Evolutionary conservation across 2,113 vertebrate species (phyloP), one percentile per base, ranked within the genome.

Genomic region (Paradoxurus hermaphroditus): DNA sequence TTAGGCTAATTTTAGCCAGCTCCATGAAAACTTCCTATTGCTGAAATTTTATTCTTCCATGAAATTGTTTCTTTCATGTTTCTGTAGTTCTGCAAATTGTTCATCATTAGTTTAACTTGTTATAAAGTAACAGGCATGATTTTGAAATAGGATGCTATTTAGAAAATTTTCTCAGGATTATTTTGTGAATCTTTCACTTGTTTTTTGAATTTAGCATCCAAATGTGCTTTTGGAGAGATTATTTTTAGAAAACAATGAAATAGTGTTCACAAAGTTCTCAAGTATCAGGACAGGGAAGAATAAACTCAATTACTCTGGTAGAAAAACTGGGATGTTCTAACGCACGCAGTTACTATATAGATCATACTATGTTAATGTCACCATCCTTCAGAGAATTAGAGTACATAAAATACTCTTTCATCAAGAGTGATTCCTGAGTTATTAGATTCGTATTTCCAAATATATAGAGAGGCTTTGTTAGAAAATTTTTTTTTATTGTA

Each of bases 31-130:
- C 90, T 94, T 95, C 92, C 78, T 94, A 34, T 79, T 77, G 68
- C 21, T 67, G 5, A 94, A 75, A 73, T 25, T 70, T 96, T 90
- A 90, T 79, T 92, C 85, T 86, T 73, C 56, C 31, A 65, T 39
- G 36, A 95, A 94, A 91, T 18, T 44, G 46, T 81, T 89, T 90
- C 75, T 77, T 25, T 41, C 46, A 53, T 44, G 51, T 95, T 67
- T 95, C 70, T 53, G 73, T 67, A 90, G 49, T 97, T 85, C 44
- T 70, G 31, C 27, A 97, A 95, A 96, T 86, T 96, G 73, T 59
- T 93, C 62, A 86, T 92, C 90, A 92, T 77, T 96, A 93, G 62
- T 68, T 96, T 73, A 96, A 92, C 68, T 84, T 87, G 86, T 86
- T 79, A 46, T 70, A 85, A 97, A 93, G 53, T 72, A 82, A 46